Conservation (phyloP, 2,888 invertebrate species). For the Sicus ferrugineus region DNA sequence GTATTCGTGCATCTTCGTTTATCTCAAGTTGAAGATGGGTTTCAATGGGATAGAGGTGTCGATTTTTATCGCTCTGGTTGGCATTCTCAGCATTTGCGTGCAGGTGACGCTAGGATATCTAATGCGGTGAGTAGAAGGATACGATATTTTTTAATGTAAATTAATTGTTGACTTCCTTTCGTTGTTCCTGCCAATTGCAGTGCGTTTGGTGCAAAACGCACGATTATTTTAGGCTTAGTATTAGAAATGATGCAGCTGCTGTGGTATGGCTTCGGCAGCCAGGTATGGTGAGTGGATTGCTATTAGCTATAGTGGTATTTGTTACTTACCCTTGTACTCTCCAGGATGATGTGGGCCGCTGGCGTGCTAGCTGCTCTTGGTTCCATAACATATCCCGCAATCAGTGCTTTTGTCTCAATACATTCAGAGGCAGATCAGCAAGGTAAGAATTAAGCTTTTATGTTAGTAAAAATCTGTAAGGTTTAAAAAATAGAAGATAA, state of each 20-base stretch:
- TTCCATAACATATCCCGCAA: slow-evolving; percentile 97
- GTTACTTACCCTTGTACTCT: background rate
- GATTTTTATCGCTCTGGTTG: slow-evolving; percentile 96
- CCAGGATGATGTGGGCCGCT: slow-evolving; percentile 99
- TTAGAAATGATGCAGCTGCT: slow-evolving; percentile 97
- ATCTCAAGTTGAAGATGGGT: slow-evolving; percentile 95
- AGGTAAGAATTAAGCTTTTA: slow-evolving; percentile 66
- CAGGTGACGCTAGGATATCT: slow-evolving; percentile 87
- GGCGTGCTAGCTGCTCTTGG: slow-evolving; percentile 95
- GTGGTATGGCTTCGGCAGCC: slow-evolving; percentile 97
- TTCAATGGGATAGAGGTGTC: slow-evolving; percentile 96
- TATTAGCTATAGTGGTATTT: background rate
- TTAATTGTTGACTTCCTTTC: background rate
- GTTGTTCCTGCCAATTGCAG: slow-evolving; percentile 39
- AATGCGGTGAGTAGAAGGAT: slow-evolving; percentile 70
- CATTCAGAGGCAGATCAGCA: slow-evolving; percentile 98
- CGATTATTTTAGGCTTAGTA: slow-evolving; percentile 94
- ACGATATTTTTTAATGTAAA: background rate
- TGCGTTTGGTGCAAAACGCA: slow-evolving; percentile 89
- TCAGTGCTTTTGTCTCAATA: slow-evolving; percentile 97
- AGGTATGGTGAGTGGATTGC: slow-evolving; percentile 79
- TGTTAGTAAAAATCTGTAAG: no score
- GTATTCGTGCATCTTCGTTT: slow-evolving; percentile 99
- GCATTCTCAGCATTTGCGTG: slow-evolving; percentile 93
- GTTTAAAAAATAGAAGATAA: no score